These are phyloP conservation scores for Drosophila longiperda DNA, from an alignment of 2,888 invertebrate genomes.

Conservation along the genomic window DNA sequence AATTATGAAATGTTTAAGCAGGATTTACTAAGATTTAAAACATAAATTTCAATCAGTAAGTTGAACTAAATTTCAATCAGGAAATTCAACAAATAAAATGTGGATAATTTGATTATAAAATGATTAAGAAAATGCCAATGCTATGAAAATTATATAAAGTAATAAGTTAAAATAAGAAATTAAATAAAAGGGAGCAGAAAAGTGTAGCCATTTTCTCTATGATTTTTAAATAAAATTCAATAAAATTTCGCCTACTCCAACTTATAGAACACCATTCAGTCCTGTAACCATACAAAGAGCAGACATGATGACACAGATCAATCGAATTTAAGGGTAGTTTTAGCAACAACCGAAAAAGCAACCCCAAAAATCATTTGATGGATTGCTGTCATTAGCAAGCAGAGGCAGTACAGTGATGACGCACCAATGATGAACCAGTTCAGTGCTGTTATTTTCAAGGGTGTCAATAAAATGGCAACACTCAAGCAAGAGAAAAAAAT, in stretches of 20 bases:
- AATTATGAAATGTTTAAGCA: conserved; percentile 1
- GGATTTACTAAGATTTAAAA: neutral
- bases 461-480: conserved; percentile 39
- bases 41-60: neutral
- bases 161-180: neutral
- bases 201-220: too few species aligned
- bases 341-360: conserved; percentile 32
- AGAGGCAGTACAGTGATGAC: conserved; percentile 8
- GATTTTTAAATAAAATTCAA: neutral
- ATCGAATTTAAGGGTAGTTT: conserved; percentile 47
- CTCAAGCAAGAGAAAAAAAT: conserved; percentile 32
- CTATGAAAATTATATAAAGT: too few species aligned
- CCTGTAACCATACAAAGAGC: neutral
- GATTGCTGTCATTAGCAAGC: conserved; percentile 65
- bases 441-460: neutral
- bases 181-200: too few species aligned
- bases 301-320: conserved; percentile 38
- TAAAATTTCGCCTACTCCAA: neutral
- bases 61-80: neutral
- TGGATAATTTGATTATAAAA: too few species aligned
- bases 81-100: neutral
- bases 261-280: neutral
- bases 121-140: too few species aligned
- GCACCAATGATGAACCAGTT: conserved; percentile 21
- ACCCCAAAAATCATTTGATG: conserved; percentile 54